These are phyloP conservation scores for Agapostemon virescens DNA, from an alignment of 2,888 invertebrate species.

Conservation along the genomic window DNA sequence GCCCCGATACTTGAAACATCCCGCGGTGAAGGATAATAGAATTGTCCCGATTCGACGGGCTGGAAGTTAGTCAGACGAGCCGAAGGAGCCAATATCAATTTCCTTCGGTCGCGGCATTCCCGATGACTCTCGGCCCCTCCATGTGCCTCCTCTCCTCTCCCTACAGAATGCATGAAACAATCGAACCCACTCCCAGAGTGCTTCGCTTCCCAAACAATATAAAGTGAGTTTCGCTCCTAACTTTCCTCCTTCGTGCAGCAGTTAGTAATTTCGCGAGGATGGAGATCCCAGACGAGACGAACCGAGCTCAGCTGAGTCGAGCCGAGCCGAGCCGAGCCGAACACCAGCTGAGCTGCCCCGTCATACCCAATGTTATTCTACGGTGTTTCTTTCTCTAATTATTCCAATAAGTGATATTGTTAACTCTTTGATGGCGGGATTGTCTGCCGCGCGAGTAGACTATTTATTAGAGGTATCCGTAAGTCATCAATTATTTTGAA, in stretches of 20 bases:
- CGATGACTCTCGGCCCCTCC: constrained; percentile 46
- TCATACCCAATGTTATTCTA: constrained; percentile 4
- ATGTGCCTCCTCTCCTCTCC: constrained; percentile 7
- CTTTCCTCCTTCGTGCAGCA: constrained; percentile 50
- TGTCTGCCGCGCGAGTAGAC: no score
- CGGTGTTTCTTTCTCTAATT: constrained; percentile 33
- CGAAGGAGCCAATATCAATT: constrained; percentile 69
- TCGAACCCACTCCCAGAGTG: constrained; percentile 47
- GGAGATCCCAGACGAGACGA: constrained; percentile 3
- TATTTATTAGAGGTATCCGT: no score
- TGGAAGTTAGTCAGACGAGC: constrained; percentile 66
- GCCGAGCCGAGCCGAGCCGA: neutral
- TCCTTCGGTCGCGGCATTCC: constrained; percentile 57
- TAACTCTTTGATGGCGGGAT: no score
- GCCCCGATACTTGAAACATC: constrained; percentile 48
- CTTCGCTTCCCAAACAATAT: constrained; percentile 52
- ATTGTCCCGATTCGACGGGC: constrained; percentile 62
- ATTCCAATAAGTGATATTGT: neutral
- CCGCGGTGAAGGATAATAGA: constrained; percentile 46
- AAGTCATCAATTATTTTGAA: no score
- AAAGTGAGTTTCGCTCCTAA: constrained; percentile 57
- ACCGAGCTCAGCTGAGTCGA: neutral
- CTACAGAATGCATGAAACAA: constrained; percentile 68
- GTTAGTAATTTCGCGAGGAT: constrained; percentile 13
- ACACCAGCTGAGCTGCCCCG: neutral